These are phyloP conservation scores for Plecotus auritus DNA, from an alignment of 2,113 vertebrate species.

Conservation along the genomic window DNA sequence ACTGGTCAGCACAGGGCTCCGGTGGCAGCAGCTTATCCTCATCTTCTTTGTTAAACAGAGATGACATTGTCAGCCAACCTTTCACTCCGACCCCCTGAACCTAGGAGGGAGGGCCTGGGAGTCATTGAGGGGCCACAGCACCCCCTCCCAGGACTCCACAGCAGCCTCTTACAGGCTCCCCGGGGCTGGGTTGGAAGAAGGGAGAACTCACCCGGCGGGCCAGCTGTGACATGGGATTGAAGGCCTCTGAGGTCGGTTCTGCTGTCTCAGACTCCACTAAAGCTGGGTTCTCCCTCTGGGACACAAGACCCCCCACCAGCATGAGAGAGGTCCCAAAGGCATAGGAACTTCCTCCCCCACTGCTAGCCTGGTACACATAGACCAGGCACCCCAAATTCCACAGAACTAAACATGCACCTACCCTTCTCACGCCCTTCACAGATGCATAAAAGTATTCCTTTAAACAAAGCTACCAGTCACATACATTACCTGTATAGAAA, in stretches of 20 bases:
- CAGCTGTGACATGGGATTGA: conserved; percentile 79
- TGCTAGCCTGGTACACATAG: neutral
- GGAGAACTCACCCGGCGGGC: conserved; percentile 79
- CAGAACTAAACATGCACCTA: neutral
- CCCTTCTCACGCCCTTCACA: neutral
- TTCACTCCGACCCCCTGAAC: conserved; percentile 91
- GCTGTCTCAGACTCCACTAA: conserved; percentile 73
- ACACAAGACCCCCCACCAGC: conserved; percentile 16
- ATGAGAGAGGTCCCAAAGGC: conserved; percentile 8
- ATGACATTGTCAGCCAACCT: conserved; percentile 90
- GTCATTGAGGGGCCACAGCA: conserved; percentile 21
- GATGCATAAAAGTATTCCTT: neutral
- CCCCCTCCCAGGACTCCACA: neutral
- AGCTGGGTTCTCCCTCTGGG: conserved; percentile 76
- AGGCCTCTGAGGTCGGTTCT: conserved; percentile 68
- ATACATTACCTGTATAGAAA: neutral
- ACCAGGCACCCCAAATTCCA: neutral
- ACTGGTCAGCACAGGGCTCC: conserved; percentile 89
- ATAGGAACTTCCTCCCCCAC: neutral
- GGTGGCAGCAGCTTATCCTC: conserved; percentile 90
- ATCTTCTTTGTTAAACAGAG: conserved; percentile 93
- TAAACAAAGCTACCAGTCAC: neutral
- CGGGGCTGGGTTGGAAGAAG: neutral
- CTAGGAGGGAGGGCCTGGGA: conserved; percentile 65
- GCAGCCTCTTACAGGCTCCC: neutral